Conservation (phyloP, 2,888 invertebrate genomes). For the Melieria omissa region DNA sequence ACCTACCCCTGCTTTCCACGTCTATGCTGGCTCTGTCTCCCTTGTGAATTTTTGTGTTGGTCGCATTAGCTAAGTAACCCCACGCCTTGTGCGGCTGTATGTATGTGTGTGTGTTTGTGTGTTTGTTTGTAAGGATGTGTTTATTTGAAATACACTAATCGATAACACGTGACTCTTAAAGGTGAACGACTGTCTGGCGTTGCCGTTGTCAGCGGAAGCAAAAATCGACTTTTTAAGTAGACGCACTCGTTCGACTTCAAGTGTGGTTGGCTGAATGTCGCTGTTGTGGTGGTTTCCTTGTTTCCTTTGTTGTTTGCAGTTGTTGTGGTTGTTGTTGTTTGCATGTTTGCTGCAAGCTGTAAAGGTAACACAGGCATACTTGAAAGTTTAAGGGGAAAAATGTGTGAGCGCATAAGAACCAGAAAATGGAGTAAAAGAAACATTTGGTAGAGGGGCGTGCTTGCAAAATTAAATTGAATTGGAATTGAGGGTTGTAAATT, state of each 20-base stretch:
- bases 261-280: background rate
- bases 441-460: too few species aligned
- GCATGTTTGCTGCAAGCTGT: background rate
- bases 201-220: slow-evolving; percentile 46
- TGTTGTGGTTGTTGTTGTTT: background rate
- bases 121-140: background rate
- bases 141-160: slow-evolving; percentile 48
- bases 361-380: too few species aligned
- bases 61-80: too few species aligned
- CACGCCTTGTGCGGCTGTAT: slow-evolving; percentile 10
- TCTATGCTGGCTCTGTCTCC: too few species aligned
- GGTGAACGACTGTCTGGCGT: slow-evolving; percentile 55
- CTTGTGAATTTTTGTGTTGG: too few species aligned
- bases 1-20: background rate
- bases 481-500: too few species aligned
- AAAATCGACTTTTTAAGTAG: slow-evolving; percentile 56
- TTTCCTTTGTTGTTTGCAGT: too few species aligned
- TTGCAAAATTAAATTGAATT: too few species aligned
- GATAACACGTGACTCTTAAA: slow-evolving; percentile 62
- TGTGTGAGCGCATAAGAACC: too few species aligned
- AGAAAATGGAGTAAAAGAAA: too few species aligned
- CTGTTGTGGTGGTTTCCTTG: slow-evolving; percentile 3
- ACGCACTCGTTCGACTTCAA: slow-evolving; percentile 4
- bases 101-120: background rate
- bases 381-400: too few species aligned